Percentiles rank a stretch among this genome's conserved stretches.
Conservation (phyloP, 2,888 invertebrate species). For the Girardia tigrina region DNA sequence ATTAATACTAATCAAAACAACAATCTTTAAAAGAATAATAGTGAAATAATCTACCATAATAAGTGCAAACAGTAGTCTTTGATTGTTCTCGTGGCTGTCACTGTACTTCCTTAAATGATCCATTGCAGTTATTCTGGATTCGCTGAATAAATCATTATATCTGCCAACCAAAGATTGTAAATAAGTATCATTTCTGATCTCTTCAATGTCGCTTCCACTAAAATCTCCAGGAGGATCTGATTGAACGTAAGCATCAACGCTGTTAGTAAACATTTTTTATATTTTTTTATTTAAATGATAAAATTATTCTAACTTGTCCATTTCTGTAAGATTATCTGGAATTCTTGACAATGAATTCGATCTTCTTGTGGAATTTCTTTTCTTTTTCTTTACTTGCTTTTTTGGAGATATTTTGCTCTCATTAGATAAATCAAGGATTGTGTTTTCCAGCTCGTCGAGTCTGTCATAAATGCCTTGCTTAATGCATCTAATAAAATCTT, state of each 20-base stretch:
- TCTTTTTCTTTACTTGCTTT: not conserved
- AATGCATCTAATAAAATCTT: not conserved
- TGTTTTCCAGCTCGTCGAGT: slow-evolving; percentile 4
- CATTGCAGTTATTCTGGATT: slow-evolving; percentile 16
- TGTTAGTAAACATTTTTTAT: not conserved
- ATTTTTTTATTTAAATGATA: not conserved
- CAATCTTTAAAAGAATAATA: not conserved
- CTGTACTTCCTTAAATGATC: slow-evolving; percentile 20
- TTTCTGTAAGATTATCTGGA: not conserved
- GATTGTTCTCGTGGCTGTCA: slow-evolving; percentile 9
- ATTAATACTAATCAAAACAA: no score
- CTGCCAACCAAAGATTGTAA: slow-evolving; percentile 24
- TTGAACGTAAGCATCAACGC: not conserved
- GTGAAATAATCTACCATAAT: slow-evolving; percentile 18
- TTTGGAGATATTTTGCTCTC: not conserved
- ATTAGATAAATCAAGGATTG: not conserved
- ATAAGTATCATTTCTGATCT: slow-evolving; percentile 8
- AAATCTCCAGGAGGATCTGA: not conserved
- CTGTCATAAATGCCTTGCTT: not conserved
- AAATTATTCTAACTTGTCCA: not conserved
- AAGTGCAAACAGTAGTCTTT: slow-evolving; percentile 25
- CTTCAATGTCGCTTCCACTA: slow-evolving; percentile 3
- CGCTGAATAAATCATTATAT: slow-evolving; percentile 32
- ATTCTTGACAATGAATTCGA: not conserved
- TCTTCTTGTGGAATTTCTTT: not conserved